A percentile compares a stretch with the other conserved stretches of the same genome.
These are phyloP conservation scores for Ormyrus thymus DNA, from an alignment of 2,888 invertebrate genomes.

Conservation along the genomic window DNA sequence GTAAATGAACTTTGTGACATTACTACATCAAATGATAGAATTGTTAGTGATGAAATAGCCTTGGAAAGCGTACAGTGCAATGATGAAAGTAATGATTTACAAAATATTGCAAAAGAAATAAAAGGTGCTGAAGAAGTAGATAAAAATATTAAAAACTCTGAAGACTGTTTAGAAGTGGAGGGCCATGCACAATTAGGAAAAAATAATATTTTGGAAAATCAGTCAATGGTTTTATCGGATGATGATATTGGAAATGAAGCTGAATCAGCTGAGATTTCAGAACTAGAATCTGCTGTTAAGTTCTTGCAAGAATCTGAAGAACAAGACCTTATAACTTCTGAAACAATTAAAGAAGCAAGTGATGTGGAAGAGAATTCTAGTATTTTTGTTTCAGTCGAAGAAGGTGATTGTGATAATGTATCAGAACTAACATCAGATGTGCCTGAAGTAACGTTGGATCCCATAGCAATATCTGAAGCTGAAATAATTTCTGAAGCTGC, in stretches of 20 bases:
- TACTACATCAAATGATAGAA: slow-evolving; percentile 6
- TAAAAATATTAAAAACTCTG: slow-evolving; percentile 4
- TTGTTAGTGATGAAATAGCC: background rate
- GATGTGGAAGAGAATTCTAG: slow-evolving; percentile 59
- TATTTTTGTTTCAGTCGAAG: slow-evolving; percentile 63
- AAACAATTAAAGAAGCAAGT: slow-evolving; percentile 58
- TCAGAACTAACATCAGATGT: slow-evolving; percentile 62
- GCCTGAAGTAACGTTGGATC: slow-evolving; percentile 59
- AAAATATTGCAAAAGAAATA: background rate
- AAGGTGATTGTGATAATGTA: slow-evolving; percentile 62
- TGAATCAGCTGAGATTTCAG: slow-evolving; percentile 65
- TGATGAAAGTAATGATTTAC: slow-evolving; percentile 7
- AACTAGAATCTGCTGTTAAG: slow-evolving; percentile 71
- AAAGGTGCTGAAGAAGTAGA: background rate
- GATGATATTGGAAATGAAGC: slow-evolving; percentile 5
- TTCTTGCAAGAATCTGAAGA: slow-evolving; percentile 73
- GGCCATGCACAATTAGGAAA: slow-evolving; percentile 8
- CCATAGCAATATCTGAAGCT: slow-evolving; percentile 72
- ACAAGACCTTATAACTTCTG: slow-evolving; percentile 73
- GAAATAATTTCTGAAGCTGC: slow-evolving; percentile 73
- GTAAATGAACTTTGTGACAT: slow-evolving; percentile 19
- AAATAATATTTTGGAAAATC: background rate
- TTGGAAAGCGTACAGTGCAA: slow-evolving; percentile 19
- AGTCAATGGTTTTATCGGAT: background rate
- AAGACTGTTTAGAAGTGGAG: slow-evolving; percentile 7